These are phyloP conservation scores for Neolamprologus modestus DNA, from an alignment of 2,113 vertebrate species.

Conservation along the genomic window DNA sequence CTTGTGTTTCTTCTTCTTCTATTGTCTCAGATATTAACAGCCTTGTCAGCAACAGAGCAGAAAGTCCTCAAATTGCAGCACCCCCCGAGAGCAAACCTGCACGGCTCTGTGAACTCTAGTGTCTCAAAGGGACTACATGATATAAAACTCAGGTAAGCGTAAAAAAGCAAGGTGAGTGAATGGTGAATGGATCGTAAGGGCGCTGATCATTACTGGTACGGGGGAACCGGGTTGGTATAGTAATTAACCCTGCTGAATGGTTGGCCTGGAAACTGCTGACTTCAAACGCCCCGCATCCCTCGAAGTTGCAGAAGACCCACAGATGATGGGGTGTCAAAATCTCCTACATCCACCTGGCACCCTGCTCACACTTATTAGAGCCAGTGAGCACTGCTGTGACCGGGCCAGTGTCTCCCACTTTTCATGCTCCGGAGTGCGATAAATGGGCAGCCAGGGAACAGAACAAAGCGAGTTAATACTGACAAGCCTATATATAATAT, in stretches of 20 bases:
- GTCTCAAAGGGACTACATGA: slow-evolving; percentile 27
- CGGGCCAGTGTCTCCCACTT: background rate
- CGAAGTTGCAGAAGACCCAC: slow-evolving; percentile 22
- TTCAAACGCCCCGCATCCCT: slow-evolving; percentile 27
- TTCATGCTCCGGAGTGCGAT: background rate
- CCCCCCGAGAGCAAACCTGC: slow-evolving; percentile 3
- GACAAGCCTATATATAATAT: background rate
- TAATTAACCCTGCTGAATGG: slow-evolving; percentile 60
- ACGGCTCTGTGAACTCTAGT: background rate
- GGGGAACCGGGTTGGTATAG: slow-evolving; percentile 34
- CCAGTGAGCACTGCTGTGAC: slow-evolving; percentile 13
- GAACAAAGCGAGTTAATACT: slow-evolving; percentile 15
- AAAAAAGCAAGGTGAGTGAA: slow-evolving; percentile 39
- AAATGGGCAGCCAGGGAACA: background rate
- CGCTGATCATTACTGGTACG: slow-evolving; percentile 31
- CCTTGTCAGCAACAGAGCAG: slow-evolving; percentile 55
- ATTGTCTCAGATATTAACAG: slow-evolving; percentile 49
- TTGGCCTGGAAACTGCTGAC: slow-evolving; percentile 43
- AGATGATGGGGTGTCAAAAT: slow-evolving; percentile 48
- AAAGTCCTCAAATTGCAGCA: slow-evolving; percentile 44
- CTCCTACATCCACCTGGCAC: background rate
- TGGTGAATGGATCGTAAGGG: slow-evolving; percentile 13
- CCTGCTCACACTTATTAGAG: slow-evolving; percentile 50
- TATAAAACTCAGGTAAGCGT: slow-evolving; percentile 38
- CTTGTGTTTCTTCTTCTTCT: background rate